Evolutionary conservation across 2,888 invertebrate species (phyloP), one percentile per base, ranked within the genome.

Genomic region (Lasioglossum vierecki): DNA sequence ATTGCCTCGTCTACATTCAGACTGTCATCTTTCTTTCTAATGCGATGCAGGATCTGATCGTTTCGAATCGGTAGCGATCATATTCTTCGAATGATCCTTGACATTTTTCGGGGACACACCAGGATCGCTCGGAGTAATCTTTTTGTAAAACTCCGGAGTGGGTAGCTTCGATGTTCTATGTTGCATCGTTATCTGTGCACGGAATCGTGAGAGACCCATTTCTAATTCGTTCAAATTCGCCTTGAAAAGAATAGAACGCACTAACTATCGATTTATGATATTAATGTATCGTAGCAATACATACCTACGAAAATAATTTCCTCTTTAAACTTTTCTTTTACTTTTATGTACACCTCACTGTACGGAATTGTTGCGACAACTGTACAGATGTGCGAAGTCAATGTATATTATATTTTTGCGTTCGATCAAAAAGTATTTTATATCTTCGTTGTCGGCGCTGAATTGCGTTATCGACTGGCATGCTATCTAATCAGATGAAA

Each of bases 151-250:
- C 81, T 91, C 91, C 0, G 80, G 72, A 26, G 63, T n/a, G 5
- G 84, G 39, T 70, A 57, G 9, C 15, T 73, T 78, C 2, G 81
- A 71, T 22, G 46, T 57, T 39, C 70, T 73, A 44, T 83, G 86
- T 35, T 90, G 88, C 57, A 95, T 91, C 18, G 84, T 90, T 74
- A 95, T 88, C 18, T 95, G 94, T 44, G 95, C 96, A 73, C 95
- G 95, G 91, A 96, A 96, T 94, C 96, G 95, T 92, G 95, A 95
- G 26, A 96, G 91, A 4, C 90, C 93, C 93, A 93, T 93, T 49
- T 86, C 68, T 53, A 60, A n/a, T 70, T 73, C 30, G 3, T n/a
- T 76, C 70, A 15, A 57, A 70, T 72, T 44, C 18, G 26, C 41
- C 79, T 70, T 79, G 26, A 79, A 81, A 76, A 57, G 0, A 75